These are phyloP conservation scores for Amiota mariae DNA, from an alignment of 2,888 invertebrate genomes.

Conservation along the genomic window DNA sequence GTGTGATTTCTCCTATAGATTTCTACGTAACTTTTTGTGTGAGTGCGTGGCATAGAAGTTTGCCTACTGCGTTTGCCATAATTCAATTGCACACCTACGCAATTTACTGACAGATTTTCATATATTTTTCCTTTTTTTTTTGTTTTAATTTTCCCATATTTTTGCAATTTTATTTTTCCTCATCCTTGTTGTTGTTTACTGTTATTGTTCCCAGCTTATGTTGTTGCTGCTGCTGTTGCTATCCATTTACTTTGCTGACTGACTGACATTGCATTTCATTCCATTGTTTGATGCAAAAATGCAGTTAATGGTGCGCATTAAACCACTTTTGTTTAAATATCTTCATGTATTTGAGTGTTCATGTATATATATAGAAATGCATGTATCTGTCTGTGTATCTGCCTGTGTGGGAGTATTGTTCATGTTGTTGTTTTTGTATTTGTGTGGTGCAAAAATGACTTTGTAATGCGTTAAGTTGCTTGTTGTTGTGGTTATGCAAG, in stretches of 20 bases:
- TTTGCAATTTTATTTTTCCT: not conserved
- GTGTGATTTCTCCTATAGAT: not conserved
- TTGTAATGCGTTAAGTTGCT: slow-evolving; percentile 9
- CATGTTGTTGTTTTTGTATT: no score
- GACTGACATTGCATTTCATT: not conserved
- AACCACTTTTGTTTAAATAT: slow-evolving; percentile 50
- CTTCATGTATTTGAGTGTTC: not conserved
- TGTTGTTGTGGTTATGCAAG: slow-evolving; percentile 10
- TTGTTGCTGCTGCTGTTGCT: no score
- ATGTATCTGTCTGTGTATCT: not conserved
- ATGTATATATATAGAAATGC: not conserved
- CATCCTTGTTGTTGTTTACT: slow-evolving; percentile 8
- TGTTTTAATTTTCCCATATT: not conserved
- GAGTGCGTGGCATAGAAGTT: slow-evolving; percentile 3
- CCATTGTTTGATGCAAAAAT: slow-evolving; percentile 29
- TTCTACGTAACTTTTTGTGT: slow-evolving; percentile 24
- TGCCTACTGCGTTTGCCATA: slow-evolving; percentile 53
- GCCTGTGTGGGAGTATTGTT: not conserved
- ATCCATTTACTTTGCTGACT: no score
- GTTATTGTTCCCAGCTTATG: no score
- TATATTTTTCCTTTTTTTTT: not conserved
- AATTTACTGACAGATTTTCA: slow-evolving; percentile 51
- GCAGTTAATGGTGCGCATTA: slow-evolving; percentile 49
- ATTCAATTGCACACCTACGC: slow-evolving; percentile 68
- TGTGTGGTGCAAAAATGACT: slow-evolving; percentile 8